Percentiles rank a stretch among this genome's conserved stretches.
phyloP scores from a whole-genome alignment of 2,888 invertebrate species.

The Pheosia tremula region DNA sequence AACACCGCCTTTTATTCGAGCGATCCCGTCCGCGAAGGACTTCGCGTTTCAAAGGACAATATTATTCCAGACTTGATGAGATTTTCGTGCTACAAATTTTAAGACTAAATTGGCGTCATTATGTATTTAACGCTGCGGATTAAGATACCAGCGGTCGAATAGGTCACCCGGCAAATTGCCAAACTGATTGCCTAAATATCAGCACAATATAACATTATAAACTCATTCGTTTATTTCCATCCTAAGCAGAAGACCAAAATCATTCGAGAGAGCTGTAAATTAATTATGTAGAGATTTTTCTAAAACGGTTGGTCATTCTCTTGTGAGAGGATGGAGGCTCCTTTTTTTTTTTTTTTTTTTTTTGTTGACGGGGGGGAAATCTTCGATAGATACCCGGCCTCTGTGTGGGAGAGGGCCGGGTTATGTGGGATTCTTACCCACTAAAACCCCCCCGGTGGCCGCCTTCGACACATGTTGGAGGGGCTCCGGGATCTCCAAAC shows the following conservation, averaged over 20 bases:
- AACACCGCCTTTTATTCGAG: slow-evolving; percentile 80
- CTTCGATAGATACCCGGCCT: no score
- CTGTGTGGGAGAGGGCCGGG: no score
- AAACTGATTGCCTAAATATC: slow-evolving; percentile 37
- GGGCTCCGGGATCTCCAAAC: no score
- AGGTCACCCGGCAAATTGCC: slow-evolving; percentile 48
- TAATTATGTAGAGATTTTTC: not conserved
- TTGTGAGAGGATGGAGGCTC: no score
- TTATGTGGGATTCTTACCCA: no score
- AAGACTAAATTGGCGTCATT: slow-evolving; percentile 78
- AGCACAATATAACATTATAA: slow-evolving; percentile 15
- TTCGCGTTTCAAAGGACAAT: slow-evolving; percentile 80
- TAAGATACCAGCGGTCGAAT: slow-evolving; percentile 70
- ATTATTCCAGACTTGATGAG: slow-evolving; percentile 79
- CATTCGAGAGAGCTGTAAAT: not conserved
- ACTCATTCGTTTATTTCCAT: slow-evolving; percentile 2
- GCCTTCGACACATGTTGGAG: no score
- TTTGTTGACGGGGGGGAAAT: no score
- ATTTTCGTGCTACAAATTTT: slow-evolving; percentile 82
- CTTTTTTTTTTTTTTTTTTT: no score
- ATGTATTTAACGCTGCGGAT: slow-evolving; percentile 75
- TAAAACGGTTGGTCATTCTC: no score
- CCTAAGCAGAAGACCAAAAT: not conserved
- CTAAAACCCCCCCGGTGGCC: no score
- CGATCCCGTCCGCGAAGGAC: slow-evolving; percentile 76